Conservation (phyloP, 2,797 vertebrate genomes). For the Acipenser transmontanus region DNA sequence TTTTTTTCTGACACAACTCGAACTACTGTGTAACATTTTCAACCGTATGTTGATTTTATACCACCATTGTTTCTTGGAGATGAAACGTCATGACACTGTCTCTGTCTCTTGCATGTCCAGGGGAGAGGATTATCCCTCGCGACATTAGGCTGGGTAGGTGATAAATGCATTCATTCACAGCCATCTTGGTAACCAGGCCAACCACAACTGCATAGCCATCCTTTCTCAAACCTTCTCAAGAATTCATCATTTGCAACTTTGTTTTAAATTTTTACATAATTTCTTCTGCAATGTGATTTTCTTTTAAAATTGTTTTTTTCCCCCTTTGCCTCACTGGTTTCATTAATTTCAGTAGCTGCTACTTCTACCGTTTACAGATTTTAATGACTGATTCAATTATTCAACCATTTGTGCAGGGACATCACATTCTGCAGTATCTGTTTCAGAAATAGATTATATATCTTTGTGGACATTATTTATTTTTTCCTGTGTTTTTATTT, state of each 20-base stretch:
- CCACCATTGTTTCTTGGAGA: constrained; percentile 26
- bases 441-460: no score
- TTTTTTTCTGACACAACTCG: no score
- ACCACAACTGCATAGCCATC: not conserved
- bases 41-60: not conserved
- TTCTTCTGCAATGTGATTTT: constrained; percentile 9
- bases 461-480: no score
- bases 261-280: constrained; percentile 8
- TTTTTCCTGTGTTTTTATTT: no score
- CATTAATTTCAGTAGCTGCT: constrained; percentile 7
- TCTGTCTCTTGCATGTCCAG: constrained; percentile 72
- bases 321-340: constrained; percentile 2
- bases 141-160: constrained; percentile 97
- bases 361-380: constrained; percentile 8
- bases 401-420: not conserved
- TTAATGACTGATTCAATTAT: constrained; percentile 4
- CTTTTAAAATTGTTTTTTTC: constrained; percentile 6
- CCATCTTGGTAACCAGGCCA: constrained; percentile 33
- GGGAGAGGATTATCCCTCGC: constrained; percentile 82
- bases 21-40: not conserved
- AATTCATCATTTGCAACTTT: not conserved
- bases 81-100: constrained; percentile 34
- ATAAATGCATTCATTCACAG: constrained; percentile 23
- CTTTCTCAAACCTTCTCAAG: constrained; percentile 5
- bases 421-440: no score